phyloP scores from a whole-genome alignment of 2,113 vertebrate genomes.

The Otis tarda region DNA sequence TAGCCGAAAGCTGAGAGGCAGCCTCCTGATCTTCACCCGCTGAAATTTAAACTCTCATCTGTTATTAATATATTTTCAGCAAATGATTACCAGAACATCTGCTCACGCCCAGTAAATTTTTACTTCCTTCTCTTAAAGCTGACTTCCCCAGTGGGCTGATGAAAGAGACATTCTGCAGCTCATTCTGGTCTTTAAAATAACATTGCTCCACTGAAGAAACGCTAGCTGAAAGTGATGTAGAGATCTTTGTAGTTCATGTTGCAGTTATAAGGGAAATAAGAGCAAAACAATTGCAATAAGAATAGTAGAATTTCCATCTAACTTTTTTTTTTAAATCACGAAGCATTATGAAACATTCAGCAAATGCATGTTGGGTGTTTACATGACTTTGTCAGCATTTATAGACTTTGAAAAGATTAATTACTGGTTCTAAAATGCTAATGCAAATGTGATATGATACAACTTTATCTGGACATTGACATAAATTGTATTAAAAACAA shows the following conservation, averaged over 20 bases:
- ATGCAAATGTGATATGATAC: background rate
- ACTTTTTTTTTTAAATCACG: background rate
- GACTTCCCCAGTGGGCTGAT: slow-evolving; percentile 5
- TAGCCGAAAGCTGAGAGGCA: slow-evolving; percentile 17
- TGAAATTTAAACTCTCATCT: slow-evolving; percentile 57
- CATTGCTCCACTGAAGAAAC: background rate
- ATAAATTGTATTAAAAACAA: background rate
- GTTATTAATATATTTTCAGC: slow-evolving; percentile 39
- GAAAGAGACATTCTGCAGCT: background rate
- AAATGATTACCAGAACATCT: slow-evolving; percentile 51
- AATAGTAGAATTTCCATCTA: background rate
- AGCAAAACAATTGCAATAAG: background rate
- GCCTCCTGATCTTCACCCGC: background rate
- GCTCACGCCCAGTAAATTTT: slow-evolving; percentile 35
- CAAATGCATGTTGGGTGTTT: background rate
- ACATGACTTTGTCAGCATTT: background rate
- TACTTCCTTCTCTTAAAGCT: slow-evolving; percentile 26
- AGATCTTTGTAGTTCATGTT: background rate
- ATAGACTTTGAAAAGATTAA: background rate
- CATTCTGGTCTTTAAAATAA: background rate
- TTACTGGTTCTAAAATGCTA: background rate
- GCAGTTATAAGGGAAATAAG: background rate
- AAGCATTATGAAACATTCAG: background rate
- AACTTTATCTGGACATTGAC: background rate
- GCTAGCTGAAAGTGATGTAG: background rate